Evolutionary conservation across 2,113 vertebrate species (phyloP).

Genomic region (Tichodroma muraria): DNA sequence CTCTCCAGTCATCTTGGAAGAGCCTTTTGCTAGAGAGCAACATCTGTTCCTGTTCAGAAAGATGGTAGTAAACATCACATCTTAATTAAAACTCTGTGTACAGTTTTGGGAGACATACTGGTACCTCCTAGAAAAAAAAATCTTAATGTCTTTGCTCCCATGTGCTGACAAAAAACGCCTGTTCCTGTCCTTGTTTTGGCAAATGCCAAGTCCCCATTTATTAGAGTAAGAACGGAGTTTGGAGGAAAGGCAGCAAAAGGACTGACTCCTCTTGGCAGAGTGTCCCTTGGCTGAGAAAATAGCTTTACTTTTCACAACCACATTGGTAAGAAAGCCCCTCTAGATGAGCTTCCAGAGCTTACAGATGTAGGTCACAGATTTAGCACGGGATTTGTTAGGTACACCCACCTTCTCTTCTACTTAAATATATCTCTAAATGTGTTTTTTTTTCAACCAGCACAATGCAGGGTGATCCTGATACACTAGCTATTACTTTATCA

Average conservation of each 20-base stretch:
- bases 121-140: not conserved
- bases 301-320: not conserved
- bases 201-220: not conserved
- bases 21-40: not conserved
- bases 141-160: not conserved
- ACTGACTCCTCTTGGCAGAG: not conserved
- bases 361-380: not conserved
- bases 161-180: not conserved
- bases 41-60: constrained; percentile 47
- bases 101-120: not conserved
- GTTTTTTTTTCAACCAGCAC: not conserved
- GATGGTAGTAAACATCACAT: constrained; percentile 1
- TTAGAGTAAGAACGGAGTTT: not conserved
- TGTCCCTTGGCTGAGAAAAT: not conserved
- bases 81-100: constrained; percentile 30
- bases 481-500: not conserved
- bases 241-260: not conserved
- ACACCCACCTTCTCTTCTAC: not conserved
- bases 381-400: not conserved
- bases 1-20: not conserved
- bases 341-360: not conserved
- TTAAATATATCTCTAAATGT: not conserved
- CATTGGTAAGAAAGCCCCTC: not conserved
- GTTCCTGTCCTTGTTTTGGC: not conserved
- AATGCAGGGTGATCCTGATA: not conserved